Base-by-base conservation (phyloP, 2,113 vertebrate genomes). In the Chroicocephalus ridibundus region DNA sequence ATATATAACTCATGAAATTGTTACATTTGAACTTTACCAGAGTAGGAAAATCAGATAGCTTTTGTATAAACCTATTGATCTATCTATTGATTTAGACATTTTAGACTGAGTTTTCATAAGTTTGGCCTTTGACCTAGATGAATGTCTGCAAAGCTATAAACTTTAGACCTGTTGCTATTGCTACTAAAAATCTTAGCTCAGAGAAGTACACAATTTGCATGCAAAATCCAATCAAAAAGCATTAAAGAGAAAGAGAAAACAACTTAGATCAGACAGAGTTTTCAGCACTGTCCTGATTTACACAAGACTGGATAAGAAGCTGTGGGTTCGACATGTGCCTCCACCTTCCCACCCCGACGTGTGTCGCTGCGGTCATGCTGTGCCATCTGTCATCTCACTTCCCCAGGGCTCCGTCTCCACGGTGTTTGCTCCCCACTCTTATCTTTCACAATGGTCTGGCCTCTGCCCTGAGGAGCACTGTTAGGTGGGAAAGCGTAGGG, bases 331-430 rank as follows among this genome's bases (percentile, higher is more conserved):
- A 47, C 24, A 27, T 15, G n/a, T 1, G 7, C 34, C 19, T 75
- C n/a, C 64, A 54, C 66, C 49, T 68, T 81, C 52, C 54, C 8
- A 3, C 76, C 60, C 26, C 0, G 0, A 36, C 0, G 0, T 36
- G 32, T 21, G 9, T 64, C 9, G 0, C 15, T 79, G 27, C 3
- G 13, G 44, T 49, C 10, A 1, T 60, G 38, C 80, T 65, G 21
- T 60, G 51, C 47, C 52, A 71, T 71, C 57, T 57, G 40, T 95
- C 81, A 57, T 86, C 58, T 64, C 11, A 3, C 83, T 54, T 90
- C 88, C 62, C 34, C 44, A 36, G 83, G 61, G 38, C n/a, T 88
- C 32, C 81, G 71, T 57, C 86, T 87, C 18, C 17, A 46, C 4
- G 5, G 24, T 47, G 69, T 72, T 96, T 96, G 11, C 49, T 75